Base-by-base conservation (phyloP, 1,140 invertebrate species). In the Aphis craccivora region DNA sequence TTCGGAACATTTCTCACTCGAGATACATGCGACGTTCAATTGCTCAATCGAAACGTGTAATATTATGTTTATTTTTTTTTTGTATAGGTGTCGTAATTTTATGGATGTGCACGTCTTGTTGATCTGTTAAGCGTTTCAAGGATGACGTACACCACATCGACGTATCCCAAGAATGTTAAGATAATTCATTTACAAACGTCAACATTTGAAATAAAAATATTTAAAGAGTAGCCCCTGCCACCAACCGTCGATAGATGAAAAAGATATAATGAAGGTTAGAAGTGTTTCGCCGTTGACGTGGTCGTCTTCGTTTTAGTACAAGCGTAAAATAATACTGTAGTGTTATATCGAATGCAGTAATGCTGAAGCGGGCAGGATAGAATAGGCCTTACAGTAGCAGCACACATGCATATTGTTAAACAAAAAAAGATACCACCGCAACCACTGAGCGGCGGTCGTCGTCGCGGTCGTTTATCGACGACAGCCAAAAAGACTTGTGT, bases 401-500 rank as follows among this genome's bases (percentile, higher is more conserved):
- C 60, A 76, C 60, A 76, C 60, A 76, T 76, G 60, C 60, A 76
- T 35, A 76, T 76, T n/a, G 60, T 76, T 76, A 76, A 14, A 76
- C 14, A n/a, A 76, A 76, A 67, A 76, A 76, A 76, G 60, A 76
- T 76, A 5, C 60, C 60, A 76, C 60, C 30, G 30, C 60, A 67
- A 67, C 30, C 11, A 67, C 60, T n/a, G 60, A 76, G 18, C n/a
- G 60, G 60, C 30, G 60, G 60, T 76, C 60, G 60, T 76, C n/a
- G 18, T 18, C 30, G 60, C 30, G 60, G 60, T 76, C 60, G 60
- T 76, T 76, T 76, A n/a, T n/a, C 30, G 60, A 76, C 60, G 60
- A 76, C 60, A 76, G 60, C 60, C 60, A 76, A 76, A 76, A 76
- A 76, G 60, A 76, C 60, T 76, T 76, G 60, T 76, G 60, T 76